Percentiles rank a stretch among this genome's conserved stretches.
Evolutionary conservation across 92 coral and sea anemone species (phyloP).

Genomic region (Bergia puertoricense): DNA sequence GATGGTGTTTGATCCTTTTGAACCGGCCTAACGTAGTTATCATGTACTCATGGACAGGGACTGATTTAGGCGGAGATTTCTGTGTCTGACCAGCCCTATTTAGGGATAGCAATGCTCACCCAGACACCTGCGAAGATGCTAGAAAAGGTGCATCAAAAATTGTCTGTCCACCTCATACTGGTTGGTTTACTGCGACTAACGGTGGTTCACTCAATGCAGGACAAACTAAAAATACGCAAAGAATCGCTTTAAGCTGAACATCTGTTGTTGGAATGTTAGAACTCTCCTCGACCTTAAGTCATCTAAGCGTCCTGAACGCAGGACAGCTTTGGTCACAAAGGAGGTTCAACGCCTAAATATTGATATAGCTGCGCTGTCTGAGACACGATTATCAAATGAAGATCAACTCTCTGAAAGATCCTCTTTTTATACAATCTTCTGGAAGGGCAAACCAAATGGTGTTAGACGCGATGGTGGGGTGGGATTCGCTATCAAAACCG

Average conservation of each 20-base stretch:
- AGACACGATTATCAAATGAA: not conserved
- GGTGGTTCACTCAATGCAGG: no score
- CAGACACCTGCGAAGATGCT: no score
- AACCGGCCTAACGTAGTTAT: no score
- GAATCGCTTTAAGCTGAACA: not conserved
- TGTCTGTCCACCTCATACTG: no score
- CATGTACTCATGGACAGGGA: no score
- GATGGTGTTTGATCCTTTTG: no score
- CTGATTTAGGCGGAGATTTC: no score
- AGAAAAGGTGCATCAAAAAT: no score
- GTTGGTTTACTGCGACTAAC: no score
- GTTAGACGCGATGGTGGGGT: conserved; percentile 17
- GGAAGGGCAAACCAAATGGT: conserved; percentile 8
- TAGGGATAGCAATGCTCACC: no score
- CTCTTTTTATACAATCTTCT: conserved; percentile 16
- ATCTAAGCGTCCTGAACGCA: conserved; percentile 2
- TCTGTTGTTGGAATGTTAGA: not conserved
- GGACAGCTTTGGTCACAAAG: not conserved
- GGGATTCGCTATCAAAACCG: conserved; percentile 15
- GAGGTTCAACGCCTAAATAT: not conserved
- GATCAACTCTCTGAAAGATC: conserved; percentile 10
- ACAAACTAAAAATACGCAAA: not conserved
- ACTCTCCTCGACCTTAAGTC: not conserved
- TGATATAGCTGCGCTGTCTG: conserved; percentile 9
- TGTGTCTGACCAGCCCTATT: no score